A percentile compares a stretch with the other conserved stretches of the same genome.
Conservation (phyloP, 1,140 invertebrate species). For the Leptinotarsa lineolata region DNA sequence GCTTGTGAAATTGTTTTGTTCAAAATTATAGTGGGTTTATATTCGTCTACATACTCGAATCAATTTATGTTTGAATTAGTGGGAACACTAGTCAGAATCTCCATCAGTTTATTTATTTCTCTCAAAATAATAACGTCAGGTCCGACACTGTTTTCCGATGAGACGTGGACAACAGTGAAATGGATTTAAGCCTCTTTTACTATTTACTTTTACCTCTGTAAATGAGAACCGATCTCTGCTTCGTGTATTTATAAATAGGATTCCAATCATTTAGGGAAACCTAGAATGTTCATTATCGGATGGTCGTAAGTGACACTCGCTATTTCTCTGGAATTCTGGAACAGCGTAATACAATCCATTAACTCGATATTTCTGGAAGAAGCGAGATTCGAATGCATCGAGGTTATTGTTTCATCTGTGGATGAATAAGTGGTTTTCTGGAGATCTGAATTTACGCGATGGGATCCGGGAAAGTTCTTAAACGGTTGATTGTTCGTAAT, state of each 20-base stretch:
- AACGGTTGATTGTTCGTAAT: neutral
- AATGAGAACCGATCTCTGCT: slow-evolving; percentile 16
- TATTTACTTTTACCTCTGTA: slow-evolving; percentile 26
- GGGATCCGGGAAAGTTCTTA: neutral
- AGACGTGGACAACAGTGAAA: neutral
- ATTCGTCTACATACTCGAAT: too few relatives aligned
- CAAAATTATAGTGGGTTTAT: too few relatives aligned
- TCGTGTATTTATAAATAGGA: slow-evolving; percentile 22
- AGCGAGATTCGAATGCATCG: neutral
- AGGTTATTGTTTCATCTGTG: neutral
- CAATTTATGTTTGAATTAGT: too few relatives aligned
- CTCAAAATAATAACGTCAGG: neutral
- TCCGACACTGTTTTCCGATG: neutral
- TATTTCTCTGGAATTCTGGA: slow-evolving; percentile 11
- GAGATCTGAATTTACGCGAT: neutral
- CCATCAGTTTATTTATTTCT: too few relatives aligned
- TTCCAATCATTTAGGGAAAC: slow-evolving; percentile 22
- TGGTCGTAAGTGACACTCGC: slow-evolving; percentile 15
- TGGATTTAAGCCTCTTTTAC: slow-evolving; percentile 13
- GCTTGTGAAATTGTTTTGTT: too few relatives aligned
- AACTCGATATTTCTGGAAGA: slow-evolving; percentile 8
- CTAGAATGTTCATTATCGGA: slow-evolving; percentile 20
- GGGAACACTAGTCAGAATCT: too few relatives aligned
- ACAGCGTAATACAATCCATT: slow-evolving; percentile 5
- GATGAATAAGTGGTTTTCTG: slow-evolving; percentile 5